Conservation (phyloP, 2,797 vertebrate genomes). For the Triplophysa bombifrons region DNA sequence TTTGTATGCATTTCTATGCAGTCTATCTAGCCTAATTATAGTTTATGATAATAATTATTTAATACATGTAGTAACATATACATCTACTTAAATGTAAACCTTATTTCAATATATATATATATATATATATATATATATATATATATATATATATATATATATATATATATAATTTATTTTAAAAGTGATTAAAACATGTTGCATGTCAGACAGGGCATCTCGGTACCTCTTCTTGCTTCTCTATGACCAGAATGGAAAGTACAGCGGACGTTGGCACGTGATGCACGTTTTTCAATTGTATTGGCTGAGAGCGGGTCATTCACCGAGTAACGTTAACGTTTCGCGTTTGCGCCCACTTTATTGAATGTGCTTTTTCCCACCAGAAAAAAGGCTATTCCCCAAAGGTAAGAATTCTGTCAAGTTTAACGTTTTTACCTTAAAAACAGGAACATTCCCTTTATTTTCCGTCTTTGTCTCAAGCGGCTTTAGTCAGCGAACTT, state of each 20-base stretch:
- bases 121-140: too few relatives aligned
- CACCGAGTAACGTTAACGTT: too few relatives aligned
- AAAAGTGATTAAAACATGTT: neutral
- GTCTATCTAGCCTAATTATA: too few relatives aligned
- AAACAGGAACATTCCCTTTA: neutral
- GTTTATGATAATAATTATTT: too few relatives aligned
- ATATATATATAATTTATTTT: too few relatives aligned
- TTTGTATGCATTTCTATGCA: neutral
- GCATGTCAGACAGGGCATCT: neutral
- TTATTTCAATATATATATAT: too few relatives aligned
- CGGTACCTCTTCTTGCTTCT: neutral
- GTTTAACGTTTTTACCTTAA: neutral
- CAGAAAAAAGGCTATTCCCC: constrained; percentile 28
- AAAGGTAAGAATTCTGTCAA: constrained; percentile 35
- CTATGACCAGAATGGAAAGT: constrained; percentile 21
- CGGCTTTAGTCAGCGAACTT: constrained; percentile 8
- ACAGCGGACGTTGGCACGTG: constrained; percentile 27
- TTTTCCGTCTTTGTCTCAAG: constrained; percentile 1
- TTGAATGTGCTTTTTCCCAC: constrained; percentile 49
- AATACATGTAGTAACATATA: too few relatives aligned
- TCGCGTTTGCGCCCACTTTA: constrained; percentile 44
- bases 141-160: too few relatives aligned
- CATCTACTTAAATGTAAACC: too few relatives aligned
- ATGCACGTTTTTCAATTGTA: constrained; percentile 2
- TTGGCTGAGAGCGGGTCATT: constrained; percentile 20